Base-by-base conservation (phyloP, 2,113 vertebrate species). In the Cichladusa arquata region DNA sequence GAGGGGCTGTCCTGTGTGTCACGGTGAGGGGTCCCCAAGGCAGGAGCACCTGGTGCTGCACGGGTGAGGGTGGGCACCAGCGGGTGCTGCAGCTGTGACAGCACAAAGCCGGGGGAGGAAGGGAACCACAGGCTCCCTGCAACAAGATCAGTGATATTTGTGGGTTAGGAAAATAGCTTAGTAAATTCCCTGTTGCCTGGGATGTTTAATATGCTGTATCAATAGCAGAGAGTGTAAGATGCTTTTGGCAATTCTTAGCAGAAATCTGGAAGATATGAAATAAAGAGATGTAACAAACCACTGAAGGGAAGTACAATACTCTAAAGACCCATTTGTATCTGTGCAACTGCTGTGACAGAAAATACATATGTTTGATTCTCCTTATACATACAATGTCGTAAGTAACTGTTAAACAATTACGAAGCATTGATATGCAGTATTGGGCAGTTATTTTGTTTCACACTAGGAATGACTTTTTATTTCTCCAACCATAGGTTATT, bases 1-100 rank as follows among this genome's bases (percentile, higher is more conserved):
- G 24, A 12, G 5, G 5, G 31, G 28, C 36, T 2, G 1, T 23
- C 26, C 69, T 48, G 50, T 22, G 23, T 2, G 1, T 0, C 0
- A 4, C 44, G 45, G 8, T 0, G 12, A 40, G 17, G 29, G 33
- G 12, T 4, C 16, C 16, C 10, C 3, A 16, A 7, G 53, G 45
- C 25, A 74, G 56, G 61, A 40, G 3, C 2, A 3, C 19, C 13
- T 4, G 19, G 26, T 5, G 8, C 12, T 28, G 56, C 20, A 19
- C 0, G 0, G 3, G 18, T 1, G 1, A 61, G 58, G 20, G 31
- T 0, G 1, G 1, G 51, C 14, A n/a, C 33, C 16, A 25, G 29
- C 0, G 0, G 22, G 13, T 66, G 62, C 47, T 2, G 3, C 0
- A 0, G 33, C 26, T 69, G 44, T 23, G 36, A 14, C 23, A 81